Conservation (phyloP, 2,113 vertebrate genomes). For the Amphiprion ocellaris region DNA sequence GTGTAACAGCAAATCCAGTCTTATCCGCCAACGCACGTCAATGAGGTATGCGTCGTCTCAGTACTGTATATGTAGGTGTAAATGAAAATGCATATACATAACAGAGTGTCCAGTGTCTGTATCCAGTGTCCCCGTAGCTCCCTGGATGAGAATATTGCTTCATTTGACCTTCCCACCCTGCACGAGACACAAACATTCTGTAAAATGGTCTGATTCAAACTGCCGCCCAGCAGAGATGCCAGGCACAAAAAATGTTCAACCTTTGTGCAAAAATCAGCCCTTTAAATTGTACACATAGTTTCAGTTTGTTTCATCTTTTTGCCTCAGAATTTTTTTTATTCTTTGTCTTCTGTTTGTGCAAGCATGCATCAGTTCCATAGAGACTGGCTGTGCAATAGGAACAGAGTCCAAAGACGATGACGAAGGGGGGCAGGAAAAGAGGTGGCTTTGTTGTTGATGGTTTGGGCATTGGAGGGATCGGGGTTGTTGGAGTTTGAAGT, state of each 20-base stretch:
- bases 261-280: conserved; percentile 83
- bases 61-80: conserved; percentile 16
- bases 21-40: conserved; percentile 17
- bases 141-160: conserved; percentile 73
- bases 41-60: conserved; percentile 45
- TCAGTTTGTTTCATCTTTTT: conserved; percentile 38
- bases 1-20: conserved; percentile 70
- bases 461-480: background rate
- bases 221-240: conserved; percentile 49
- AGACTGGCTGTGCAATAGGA: conserved; percentile 60
- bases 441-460: conserved; percentile 22
- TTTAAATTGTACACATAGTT: conserved; percentile 62
- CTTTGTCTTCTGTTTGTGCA: conserved; percentile 73
- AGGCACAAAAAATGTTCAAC: conserved; percentile 58
- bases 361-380: conserved; percentile 70
- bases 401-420: conserved; percentile 36
- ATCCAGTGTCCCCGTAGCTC: conserved; percentile 1
- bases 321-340: conserved; percentile 36
- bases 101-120: conserved; percentile 72
- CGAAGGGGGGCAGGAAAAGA: background rate
- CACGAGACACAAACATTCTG: conserved; percentile 44
- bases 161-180: background rate
- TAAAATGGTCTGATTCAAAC: conserved; percentile 58
- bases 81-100: conserved; percentile 69
- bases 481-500: conserved; percentile 3